Conservation (phyloP, 1,140 invertebrate species). For the Sitodiplosis mosellana region DNA sequence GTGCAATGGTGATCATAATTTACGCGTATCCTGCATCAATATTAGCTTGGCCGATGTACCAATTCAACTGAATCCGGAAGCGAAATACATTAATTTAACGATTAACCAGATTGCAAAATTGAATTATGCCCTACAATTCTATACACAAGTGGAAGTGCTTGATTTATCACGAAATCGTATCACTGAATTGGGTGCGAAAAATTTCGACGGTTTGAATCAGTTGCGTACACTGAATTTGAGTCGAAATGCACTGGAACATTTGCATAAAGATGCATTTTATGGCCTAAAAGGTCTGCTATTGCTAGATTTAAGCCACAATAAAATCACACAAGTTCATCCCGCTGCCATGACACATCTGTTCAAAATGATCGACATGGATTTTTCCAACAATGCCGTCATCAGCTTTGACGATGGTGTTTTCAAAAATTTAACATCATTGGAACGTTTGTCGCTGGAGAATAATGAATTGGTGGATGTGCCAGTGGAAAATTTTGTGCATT, state of each 20-base stretch:
- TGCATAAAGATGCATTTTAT: slow-evolving; percentile 55
- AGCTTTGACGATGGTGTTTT: slow-evolving; percentile 50
- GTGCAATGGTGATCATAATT: slow-evolving; percentile 51
- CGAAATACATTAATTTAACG: slow-evolving; percentile 54
- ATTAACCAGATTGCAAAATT: slow-evolving; percentile 52
- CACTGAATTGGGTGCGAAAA: slow-evolving; percentile 50
- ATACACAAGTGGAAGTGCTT: slow-evolving; percentile 54
- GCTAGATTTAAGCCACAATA: slow-evolving; percentile 58
- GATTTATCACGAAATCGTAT: slow-evolving; percentile 69
- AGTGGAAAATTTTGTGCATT: slow-evolving; percentile 39
- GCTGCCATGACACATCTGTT: slow-evolving; percentile 52
- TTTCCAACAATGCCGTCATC: slow-evolving; percentile 56
- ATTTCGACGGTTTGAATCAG: slow-evolving; percentile 55
- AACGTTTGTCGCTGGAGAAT: slow-evolving; percentile 44
- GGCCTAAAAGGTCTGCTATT: slow-evolving; percentile 46
- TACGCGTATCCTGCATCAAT: slow-evolving; percentile 49
- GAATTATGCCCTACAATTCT: slow-evolving; percentile 53
- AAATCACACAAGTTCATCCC: slow-evolving; percentile 47
- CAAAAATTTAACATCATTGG: slow-evolving; percentile 44
- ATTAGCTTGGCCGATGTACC: slow-evolving; percentile 65
- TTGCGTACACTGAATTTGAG: slow-evolving; percentile 56
- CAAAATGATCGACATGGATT: slow-evolving; percentile 47
- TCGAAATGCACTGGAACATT: slow-evolving; percentile 44
- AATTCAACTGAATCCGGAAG: slow-evolving; percentile 71
- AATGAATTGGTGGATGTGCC: slow-evolving; percentile 65